A percentile compares a stretch with the other conserved stretches of the same genome.
phyloP scores from a whole-genome alignment of 2,888 invertebrate species.

The Brachyopa scutellaris region DNA sequence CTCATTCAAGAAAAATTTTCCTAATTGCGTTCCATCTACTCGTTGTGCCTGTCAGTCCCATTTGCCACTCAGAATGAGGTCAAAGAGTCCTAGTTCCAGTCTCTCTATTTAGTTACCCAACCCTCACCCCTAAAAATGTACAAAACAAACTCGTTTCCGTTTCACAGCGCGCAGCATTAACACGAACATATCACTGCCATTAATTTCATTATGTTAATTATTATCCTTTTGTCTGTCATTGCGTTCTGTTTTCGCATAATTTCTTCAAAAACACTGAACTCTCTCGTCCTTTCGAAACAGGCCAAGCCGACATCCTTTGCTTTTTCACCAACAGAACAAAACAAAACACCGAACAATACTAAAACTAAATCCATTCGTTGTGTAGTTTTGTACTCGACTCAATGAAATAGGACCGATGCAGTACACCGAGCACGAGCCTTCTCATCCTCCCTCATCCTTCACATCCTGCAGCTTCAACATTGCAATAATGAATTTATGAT shows the following conservation, averaged over 20 bases:
- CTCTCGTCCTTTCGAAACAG: constrained; percentile 8
- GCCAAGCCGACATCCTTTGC: constrained; percentile 22
- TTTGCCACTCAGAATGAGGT: constrained; percentile 47
- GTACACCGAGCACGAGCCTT: background rate
- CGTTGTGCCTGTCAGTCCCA: constrained; percentile 49
- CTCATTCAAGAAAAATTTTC: too few species aligned
- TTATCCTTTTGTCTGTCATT: constrained; percentile 67
- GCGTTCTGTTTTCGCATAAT: constrained; percentile 43
- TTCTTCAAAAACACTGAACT: constrained; percentile 37
- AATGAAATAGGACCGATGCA: constrained; percentile 28
- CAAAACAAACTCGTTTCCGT: constrained; percentile 58
- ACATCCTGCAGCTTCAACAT: constrained; percentile 5
- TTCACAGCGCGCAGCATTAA: constrained; percentile 50
- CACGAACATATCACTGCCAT: constrained; percentile 65
- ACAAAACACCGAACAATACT: background rate
- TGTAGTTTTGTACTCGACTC: background rate
- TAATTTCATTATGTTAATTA: constrained; percentile 71
- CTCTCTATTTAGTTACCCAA: constrained; percentile 5
- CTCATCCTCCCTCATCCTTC: background rate
- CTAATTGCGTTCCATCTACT: constrained; percentile 53
- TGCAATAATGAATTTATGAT: constrained; percentile 71
- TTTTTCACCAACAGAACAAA: constrained; percentile 8
- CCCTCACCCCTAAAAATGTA: background rate
- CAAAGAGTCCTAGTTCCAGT: constrained; percentile 20
- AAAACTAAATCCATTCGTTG: constrained; percentile 47